Conservation (phyloP, 2,797 vertebrate genomes). For the Amphiprion clarkii region DNA sequence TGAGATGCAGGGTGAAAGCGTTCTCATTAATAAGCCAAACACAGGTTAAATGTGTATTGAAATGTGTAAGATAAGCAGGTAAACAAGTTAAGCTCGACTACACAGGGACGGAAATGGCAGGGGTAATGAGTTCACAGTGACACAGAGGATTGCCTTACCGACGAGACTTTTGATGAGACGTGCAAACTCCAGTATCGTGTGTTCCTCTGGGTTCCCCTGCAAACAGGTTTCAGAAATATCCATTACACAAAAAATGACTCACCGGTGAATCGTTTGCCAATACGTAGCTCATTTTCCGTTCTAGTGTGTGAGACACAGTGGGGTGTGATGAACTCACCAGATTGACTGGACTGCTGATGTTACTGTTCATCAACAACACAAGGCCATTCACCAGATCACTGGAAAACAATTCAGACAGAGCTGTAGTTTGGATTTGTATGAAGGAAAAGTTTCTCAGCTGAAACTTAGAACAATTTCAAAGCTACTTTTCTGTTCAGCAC, state of each 20-base stretch:
- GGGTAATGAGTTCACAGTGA: neutral
- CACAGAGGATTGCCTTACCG: conserved; percentile 81
- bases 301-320: neutral
- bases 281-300: neutral
- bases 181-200: conserved; percentile 98
- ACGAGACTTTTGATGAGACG: conserved; percentile 97
- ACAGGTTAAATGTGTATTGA: neutral
- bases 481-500: too few species aligned
- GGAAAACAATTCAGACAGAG: conserved; percentile 33
- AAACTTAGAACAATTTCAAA: neutral
- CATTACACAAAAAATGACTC: conserved; percentile 7
- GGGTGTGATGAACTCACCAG: conserved; percentile 87
- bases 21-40: neutral
- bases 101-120: neutral
- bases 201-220: conserved; percentile 98
- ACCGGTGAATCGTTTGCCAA: neutral
- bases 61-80: neutral
- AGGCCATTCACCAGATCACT: conserved; percentile 98
- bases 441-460: neutral
- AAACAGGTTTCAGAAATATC: conserved; percentile 42
- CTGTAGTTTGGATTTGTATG: neutral
- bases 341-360: conserved; percentile 98
- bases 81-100: neutral
- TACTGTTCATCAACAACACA: conserved; percentile 98
- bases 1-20: too few species aligned